These are phyloP conservation scores for Hassar affinis DNA, from an alignment of 2,113 vertebrate genomes.

Conservation along the genomic window DNA sequence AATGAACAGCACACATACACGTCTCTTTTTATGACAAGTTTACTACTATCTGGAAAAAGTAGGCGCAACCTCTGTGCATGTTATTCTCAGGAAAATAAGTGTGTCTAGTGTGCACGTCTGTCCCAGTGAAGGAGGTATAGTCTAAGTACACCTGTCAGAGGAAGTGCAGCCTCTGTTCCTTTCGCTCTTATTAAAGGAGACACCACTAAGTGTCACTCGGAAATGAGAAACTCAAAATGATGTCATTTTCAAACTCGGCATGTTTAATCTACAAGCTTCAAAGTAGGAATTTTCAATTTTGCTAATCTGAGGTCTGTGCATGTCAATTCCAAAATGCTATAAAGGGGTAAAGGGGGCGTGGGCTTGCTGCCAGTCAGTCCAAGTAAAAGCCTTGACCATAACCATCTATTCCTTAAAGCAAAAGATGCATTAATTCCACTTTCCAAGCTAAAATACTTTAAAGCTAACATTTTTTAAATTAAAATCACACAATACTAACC, in stretches of 20 bases:
- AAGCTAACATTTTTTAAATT: background rate
- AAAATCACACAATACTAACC: background rate
- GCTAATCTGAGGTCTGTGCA: background rate
- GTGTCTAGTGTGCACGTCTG: background rate
- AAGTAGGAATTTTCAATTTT: no score
- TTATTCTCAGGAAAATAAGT: background rate
- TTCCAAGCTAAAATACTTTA: no score
- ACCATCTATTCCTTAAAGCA: background rate
- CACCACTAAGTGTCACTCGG: no score
- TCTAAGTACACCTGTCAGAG: background rate
- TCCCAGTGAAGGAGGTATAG: background rate
- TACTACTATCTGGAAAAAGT: background rate
- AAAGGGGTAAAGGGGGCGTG: background rate
- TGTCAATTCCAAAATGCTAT: background rate
- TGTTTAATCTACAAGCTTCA: no score
- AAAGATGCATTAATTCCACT: background rate
- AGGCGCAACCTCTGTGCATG: background rate
- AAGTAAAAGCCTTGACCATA: background rate
- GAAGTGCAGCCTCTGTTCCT: no score
- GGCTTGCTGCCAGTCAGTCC: background rate
- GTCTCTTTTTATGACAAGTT: background rate
- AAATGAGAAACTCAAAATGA: no score
- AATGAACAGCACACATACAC: no score
- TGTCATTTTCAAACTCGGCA: no score
- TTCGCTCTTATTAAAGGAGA: no score